phyloP scores from a whole-genome alignment of 2,888 invertebrate genomes.

The Drosophila buzzatii region DNA sequence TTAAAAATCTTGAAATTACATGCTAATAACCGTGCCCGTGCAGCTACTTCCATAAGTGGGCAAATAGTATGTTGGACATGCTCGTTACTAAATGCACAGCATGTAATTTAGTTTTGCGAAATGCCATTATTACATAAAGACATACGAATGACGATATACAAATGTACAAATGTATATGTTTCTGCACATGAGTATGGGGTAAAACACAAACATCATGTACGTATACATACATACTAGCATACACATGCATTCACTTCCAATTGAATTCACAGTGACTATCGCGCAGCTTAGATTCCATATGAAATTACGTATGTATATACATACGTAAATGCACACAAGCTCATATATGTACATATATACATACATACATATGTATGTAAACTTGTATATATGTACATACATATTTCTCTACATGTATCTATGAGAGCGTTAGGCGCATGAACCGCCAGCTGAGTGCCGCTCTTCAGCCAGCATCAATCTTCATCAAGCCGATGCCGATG shows the following conservation, averaged over 20 bases:
- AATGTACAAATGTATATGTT: not conserved
- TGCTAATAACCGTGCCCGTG: conserved; percentile 69
- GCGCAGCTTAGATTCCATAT: conserved; percentile 15
- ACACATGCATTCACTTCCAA: conserved; percentile 8
- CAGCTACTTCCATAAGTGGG: conserved; percentile 67
- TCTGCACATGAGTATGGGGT: not conserved
- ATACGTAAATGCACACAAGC: not conserved
- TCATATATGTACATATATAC: not conserved
- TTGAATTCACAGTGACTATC: conserved; percentile 4
- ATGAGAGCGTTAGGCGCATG: conserved; percentile 31
- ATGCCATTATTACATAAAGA: conserved; percentile 57
- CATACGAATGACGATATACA: conserved; percentile 1
- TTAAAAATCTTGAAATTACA: conserved; percentile 77
- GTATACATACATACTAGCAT: too few species aligned
- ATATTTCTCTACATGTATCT: not conserved
- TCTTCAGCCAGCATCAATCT: conserved; percentile 67
- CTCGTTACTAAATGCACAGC: conserved; percentile 75
- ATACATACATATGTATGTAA: not conserved
- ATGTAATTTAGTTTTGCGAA: conserved; percentile 72
- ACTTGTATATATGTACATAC: not conserved
- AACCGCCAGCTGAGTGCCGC: conserved; percentile 33
- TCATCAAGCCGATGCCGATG: conserved; percentile 58
- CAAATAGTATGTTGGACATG: conserved; percentile 74
- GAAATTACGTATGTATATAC: not conserved
- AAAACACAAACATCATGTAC: not conserved